phyloP scores from a whole-genome alignment of 2,113 vertebrate species.

The Fulmarus glacialis region DNA sequence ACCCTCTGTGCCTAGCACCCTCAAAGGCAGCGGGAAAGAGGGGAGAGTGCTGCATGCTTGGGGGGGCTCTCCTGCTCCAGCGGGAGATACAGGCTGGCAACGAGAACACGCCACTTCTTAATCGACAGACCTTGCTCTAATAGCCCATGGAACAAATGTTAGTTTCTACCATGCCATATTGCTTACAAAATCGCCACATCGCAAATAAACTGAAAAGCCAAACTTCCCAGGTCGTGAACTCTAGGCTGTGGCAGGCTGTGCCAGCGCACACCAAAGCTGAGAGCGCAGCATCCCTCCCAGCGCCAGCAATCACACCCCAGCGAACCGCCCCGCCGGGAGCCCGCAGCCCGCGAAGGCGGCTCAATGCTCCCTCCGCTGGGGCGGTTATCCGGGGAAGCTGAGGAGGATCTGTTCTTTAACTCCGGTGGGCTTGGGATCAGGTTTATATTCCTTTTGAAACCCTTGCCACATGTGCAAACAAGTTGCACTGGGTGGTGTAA shows the following conservation, averaged over 20 bases:
- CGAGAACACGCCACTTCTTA: background rate
- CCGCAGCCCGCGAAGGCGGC: background rate
- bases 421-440: background rate
- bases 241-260: background rate
- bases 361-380: accelerated
- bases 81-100: background rate
- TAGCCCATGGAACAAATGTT: accelerated
- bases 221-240: background rate
- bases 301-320: background rate
- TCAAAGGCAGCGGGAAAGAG: background rate
- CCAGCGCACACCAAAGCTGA: background rate
- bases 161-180: background rate
- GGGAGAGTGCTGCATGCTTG: accelerated
- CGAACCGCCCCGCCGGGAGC: accelerated
- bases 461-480: slow-evolving; percentile 16
- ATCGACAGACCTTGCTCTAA: background rate
- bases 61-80: background rate
- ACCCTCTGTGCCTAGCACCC: background rate
- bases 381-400: background rate
- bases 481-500: slow-evolving; percentile 53
- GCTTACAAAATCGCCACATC: background rate
- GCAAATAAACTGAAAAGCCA: background rate
- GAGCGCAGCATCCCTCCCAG: background rate
- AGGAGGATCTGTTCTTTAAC: background rate
- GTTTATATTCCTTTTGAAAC: slow-evolving; percentile 15